Conservation (phyloP, 2,113 vertebrate genomes). For the Laticauda laticaudata region DNA sequence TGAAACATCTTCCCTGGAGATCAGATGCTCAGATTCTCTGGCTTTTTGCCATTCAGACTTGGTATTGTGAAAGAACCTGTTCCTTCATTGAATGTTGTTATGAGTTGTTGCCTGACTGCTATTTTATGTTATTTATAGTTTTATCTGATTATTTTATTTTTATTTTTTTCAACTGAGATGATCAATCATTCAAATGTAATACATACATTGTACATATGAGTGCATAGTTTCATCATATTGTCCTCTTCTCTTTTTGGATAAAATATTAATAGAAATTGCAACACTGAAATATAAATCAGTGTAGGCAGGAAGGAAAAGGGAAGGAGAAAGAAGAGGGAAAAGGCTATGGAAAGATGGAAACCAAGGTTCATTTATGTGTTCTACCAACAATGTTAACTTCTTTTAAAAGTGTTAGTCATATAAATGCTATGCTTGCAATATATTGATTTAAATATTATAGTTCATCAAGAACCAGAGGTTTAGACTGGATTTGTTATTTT, state of each 20-base stretch:
- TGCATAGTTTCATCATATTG: background rate
- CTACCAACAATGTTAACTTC: background rate
- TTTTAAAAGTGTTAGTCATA: background rate
- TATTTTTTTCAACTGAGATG: no score
- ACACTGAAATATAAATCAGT: background rate
- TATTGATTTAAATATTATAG: no score
- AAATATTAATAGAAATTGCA: background rate
- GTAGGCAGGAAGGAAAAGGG: background rate
- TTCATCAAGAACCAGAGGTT: no score
- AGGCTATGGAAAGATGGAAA: no score
- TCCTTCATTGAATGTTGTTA: background rate
- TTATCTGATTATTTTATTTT: no score
- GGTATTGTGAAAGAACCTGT: background rate
- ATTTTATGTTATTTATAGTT: no score
- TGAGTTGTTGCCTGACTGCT: no score
- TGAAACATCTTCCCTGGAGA: background rate
- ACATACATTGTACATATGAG: background rate
- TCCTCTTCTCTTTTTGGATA: background rate
- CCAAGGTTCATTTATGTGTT: background rate
- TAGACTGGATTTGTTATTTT: no score
- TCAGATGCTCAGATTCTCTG: background rate
- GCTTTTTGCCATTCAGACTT: background rate
- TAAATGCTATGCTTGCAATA: no score
- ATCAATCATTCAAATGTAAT: no score
- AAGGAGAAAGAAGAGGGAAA: background rate